These are phyloP conservation scores for Chironomus tentans DNA, from an alignment of 2,888 invertebrate genomes.

Conservation along the genomic window DNA sequence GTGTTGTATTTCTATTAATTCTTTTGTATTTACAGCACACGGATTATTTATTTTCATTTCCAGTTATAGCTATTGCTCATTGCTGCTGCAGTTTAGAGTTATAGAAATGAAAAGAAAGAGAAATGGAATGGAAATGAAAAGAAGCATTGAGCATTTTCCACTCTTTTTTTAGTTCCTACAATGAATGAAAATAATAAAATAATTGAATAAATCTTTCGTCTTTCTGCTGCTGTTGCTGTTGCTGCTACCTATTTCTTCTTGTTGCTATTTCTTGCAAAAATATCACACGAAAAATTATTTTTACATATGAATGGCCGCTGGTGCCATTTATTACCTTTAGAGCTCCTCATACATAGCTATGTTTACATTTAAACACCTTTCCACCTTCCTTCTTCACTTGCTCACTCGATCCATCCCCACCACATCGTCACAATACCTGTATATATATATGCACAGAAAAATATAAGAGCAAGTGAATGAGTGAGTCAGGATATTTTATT, in stretches of 20 bases:
- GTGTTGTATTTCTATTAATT: conserved; percentile 14
- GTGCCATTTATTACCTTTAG: conserved; percentile 10
- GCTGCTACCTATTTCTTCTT: not conserved
- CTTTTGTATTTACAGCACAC: conserved; percentile 6
- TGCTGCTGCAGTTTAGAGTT: not conserved
- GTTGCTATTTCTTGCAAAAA: not conserved
- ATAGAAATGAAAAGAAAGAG: not conserved
- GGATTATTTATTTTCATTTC: not conserved
- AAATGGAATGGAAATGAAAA: not conserved
- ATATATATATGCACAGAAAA: too few species aligned
- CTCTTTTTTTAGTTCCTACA: not conserved
- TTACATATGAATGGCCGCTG: conserved; percentile 18
- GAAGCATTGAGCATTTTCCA: not conserved
- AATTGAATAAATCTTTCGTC: conserved; percentile 22
- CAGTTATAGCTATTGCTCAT: not conserved
- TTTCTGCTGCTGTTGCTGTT: not conserved
- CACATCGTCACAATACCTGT: not conserved
- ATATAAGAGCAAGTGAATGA: not conserved
- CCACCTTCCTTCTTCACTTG: not conserved
- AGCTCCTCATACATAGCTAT: not conserved
- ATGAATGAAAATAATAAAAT: conserved; percentile 11
- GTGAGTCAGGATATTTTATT: conserved; percentile 6
- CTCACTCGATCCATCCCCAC: not conserved
- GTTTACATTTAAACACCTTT: too few species aligned
- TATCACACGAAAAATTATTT: conserved; percentile 14